Evolutionary conservation across 2,797 vertebrate genomes (phyloP), one percentile per base, ranked within the genome.

Genomic region (Xenops minutus): DNA sequence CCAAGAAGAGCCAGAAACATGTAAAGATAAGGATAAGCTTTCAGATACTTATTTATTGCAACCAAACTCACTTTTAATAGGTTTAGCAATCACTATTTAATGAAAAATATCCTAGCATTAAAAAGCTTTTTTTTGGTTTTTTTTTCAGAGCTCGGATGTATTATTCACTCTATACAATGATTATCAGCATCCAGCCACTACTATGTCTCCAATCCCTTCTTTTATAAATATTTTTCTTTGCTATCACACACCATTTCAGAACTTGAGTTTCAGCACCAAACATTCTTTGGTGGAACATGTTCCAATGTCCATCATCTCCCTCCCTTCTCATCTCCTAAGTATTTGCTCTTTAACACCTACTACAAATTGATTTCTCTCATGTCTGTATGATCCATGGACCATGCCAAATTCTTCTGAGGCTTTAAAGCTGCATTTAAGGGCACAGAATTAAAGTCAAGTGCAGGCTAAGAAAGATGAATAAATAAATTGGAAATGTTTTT

Each of bases 361-460:
- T 68, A 51, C 39, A 89, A 93, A 96, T 88, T 92, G 81, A 94
- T 96, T 96, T 78, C 56, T 89, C 81, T 94, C 54, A 56, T 34
- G 73, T 76, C 73, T 93, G 44, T 85, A 73, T 77, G 90, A 91
- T 93, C 81, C 78, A 84, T 24, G 49, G 69, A 92, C 73, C 76
- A 85, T 82, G 59, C 49, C 56, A 96, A 96, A 96, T 95, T 88
- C 52, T 92, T 89, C 78, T 67, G 77, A 95, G 63, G 32, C 66
- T 92, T 95, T 92, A 89, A 92, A 94, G 75, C 9, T 88, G 64
- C n/a, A 91, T 93, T 88, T 89, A 72, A 90, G 36, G n/a, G 80
- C 49, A 82, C 12, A 79, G 44, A 95, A 95, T 78, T 61, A 72
- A 92, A 93, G 26, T 58, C 66, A 91, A 90, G 27, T 66, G 37